Evolutionary conservation across 2,797 vertebrate species (phyloP).

Genomic region (Eutrigla gurnardus): DNA sequence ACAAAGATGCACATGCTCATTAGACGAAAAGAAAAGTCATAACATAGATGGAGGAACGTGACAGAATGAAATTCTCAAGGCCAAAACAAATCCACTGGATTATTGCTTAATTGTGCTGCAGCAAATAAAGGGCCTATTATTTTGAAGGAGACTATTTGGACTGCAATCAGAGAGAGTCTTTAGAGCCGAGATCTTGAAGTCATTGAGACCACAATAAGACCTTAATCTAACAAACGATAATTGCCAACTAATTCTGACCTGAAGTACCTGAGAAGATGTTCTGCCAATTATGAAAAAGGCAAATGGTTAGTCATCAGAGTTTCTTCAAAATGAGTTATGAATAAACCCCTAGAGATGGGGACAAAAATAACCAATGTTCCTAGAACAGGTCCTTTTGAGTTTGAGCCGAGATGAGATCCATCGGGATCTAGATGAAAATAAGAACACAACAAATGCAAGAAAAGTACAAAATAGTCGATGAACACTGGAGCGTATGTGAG

Average conservation of each 20-base stretch:
- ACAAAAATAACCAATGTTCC: constrained; percentile 1
- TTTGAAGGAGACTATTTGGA: constrained; percentile 12
- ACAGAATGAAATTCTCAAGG: constrained; percentile 12
- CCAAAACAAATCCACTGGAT: constrained; percentile 10
- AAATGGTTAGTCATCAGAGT: constrained; percentile 15
- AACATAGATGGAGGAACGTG: constrained; percentile 6
- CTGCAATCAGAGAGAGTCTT: constrained; percentile 31
- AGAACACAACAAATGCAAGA: neutral
- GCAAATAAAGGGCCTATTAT: neutral
- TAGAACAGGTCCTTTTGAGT: neutral
- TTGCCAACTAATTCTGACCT: constrained; percentile 24
- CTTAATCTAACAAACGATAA: constrained; percentile 37
- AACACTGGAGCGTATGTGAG: neutral
- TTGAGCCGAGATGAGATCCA: neutral
- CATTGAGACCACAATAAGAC: constrained; percentile 29
- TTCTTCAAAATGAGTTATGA: constrained; percentile 2
- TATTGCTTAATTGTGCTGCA: neutral
- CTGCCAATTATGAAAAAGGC: constrained; percentile 19
- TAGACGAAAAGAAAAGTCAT: constrained; percentile 34
- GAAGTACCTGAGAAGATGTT: constrained; percentile 6
- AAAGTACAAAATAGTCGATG: neutral
- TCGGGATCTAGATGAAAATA: neutral
- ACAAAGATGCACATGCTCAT: constrained; percentile 48
- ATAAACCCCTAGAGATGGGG: neutral
- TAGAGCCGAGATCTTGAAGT: constrained; percentile 7